Evolutionary conservation across 2,888 invertebrate species (phyloP).

Genomic region (Invenusta paracnida): DNA sequence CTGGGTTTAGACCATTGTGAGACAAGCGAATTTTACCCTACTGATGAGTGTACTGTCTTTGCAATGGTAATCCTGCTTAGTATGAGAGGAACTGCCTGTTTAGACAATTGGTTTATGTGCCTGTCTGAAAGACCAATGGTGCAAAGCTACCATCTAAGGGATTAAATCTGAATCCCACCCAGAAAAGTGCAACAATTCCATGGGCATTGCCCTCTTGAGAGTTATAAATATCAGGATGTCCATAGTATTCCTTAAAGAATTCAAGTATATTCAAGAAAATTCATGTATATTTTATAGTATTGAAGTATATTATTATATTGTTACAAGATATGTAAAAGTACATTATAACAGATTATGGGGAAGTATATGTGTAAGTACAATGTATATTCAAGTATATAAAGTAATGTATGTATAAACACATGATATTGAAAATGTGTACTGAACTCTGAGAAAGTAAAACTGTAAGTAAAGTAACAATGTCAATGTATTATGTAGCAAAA

Average conservation of each 20-base stretch:
- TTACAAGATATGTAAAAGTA: background rate
- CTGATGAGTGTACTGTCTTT: constrained; percentile 53
- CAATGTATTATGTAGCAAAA: background rate
- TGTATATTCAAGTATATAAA: background rate
- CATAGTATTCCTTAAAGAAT: background rate
- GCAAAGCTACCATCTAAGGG: constrained; percentile 66
- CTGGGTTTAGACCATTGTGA: constrained; percentile 51
- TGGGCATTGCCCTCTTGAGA: no score
- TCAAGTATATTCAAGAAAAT: background rate
- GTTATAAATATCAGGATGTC: no score
- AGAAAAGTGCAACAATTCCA: no score
- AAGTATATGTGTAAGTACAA: background rate
- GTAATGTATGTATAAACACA: background rate
- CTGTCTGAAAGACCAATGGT: constrained; percentile 67
- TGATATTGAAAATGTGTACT: background rate
- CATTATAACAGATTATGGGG: background rate
- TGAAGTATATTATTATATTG: background rate
- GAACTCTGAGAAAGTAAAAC: background rate
- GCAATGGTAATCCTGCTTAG: constrained; percentile 52
- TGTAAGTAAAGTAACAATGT: background rate
- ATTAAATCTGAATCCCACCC: constrained; percentile 65
- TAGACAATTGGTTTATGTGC: constrained; percentile 67
- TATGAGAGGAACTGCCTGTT: constrained; percentile 59
- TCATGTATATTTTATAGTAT: background rate
- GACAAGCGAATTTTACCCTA: constrained; percentile 68